Evolutionary conservation across 2,797 vertebrate genomes (phyloP).

Genomic region (Petrocephalus schoutedeni): DNA sequence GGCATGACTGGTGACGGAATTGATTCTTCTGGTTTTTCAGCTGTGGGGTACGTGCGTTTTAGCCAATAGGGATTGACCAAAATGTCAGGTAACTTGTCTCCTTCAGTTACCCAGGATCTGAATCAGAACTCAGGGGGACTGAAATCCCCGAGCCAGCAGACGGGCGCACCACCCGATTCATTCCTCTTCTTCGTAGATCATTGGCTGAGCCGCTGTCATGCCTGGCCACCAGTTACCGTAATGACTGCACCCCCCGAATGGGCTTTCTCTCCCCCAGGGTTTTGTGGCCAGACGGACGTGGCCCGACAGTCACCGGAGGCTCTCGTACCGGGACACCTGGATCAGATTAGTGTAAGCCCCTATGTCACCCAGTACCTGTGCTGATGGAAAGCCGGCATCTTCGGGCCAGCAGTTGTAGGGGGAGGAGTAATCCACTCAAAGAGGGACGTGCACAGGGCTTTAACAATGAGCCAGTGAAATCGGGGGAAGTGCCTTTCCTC

Average conservation of each 20-base stretch:
- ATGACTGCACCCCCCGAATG: background rate
- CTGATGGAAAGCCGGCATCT: background rate
- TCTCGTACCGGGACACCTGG: background rate
- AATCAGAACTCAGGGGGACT: background rate
- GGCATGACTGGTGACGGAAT: background rate
- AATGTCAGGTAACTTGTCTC: background rate
- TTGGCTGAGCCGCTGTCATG: background rate
- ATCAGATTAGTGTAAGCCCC: background rate
- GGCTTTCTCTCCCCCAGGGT: background rate
- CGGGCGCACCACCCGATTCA: background rate
- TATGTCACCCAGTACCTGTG: background rate
- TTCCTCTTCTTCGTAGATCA: background rate
- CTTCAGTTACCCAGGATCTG: background rate
- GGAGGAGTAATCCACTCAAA: background rate
- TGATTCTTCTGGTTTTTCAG: background rate
- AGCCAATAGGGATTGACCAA: background rate
- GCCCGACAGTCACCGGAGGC: background rate
- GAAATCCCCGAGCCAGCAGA: background rate
- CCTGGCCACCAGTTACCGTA: background rate
- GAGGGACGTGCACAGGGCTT: background rate
- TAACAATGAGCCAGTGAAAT: background rate
- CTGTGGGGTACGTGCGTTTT: background rate
- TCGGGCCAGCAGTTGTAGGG: background rate
- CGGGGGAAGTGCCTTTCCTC: background rate
- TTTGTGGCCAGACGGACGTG: background rate